Conservation (phyloP, 1,140 invertebrate species). For the Drosophila erecta region DNA sequence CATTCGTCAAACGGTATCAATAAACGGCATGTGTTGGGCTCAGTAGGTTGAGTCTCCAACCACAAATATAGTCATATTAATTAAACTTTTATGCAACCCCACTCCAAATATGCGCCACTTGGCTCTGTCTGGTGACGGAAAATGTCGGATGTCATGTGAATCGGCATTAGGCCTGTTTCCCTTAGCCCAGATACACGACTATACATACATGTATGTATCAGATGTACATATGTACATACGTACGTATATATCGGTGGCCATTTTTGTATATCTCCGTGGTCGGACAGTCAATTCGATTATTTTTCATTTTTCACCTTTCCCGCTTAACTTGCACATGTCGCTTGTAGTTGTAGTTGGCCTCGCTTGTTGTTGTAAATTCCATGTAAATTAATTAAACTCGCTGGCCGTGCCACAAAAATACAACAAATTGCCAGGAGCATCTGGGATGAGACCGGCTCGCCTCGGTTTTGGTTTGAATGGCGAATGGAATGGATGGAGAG, state of each 20-base stretch:
- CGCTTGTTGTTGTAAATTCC: slow-evolving; percentile 77
- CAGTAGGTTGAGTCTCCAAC: slow-evolving; percentile 10
- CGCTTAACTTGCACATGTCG: slow-evolving; percentile 78
- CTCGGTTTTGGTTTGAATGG: slow-evolving; percentile 19
- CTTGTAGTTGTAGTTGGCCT: slow-evolving; percentile 33
- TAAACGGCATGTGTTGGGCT: slow-evolving; percentile 9
- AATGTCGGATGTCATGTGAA: slow-evolving; percentile 65
- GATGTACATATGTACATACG: too few species aligned
- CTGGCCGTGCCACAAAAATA: slow-evolving; percentile 61
- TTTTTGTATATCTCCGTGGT: slow-evolving; percentile 47
- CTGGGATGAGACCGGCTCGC: slow-evolving; percentile 26
- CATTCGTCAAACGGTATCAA: slow-evolving; percentile 29
- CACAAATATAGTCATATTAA: slow-evolving; percentile 68
- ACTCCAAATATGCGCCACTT: background rate
- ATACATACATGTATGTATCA: too few species aligned
- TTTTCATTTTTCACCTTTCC: slow-evolving; percentile 69
- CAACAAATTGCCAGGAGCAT: slow-evolving; percentile 73
- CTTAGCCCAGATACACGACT: too few species aligned
- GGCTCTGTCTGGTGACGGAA: slow-evolving; percentile 10
- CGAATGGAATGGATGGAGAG: background rate
- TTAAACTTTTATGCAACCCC: slow-evolving; percentile 72
- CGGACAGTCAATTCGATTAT: slow-evolving; percentile 78
- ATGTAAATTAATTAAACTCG: slow-evolving; percentile 83
- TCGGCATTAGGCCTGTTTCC: slow-evolving; percentile 46
- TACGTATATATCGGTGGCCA: slow-evolving; percentile 30